Base-by-base conservation (phyloP, 2,888 invertebrate genomes). In the Spodoptera exigua region DNA sequence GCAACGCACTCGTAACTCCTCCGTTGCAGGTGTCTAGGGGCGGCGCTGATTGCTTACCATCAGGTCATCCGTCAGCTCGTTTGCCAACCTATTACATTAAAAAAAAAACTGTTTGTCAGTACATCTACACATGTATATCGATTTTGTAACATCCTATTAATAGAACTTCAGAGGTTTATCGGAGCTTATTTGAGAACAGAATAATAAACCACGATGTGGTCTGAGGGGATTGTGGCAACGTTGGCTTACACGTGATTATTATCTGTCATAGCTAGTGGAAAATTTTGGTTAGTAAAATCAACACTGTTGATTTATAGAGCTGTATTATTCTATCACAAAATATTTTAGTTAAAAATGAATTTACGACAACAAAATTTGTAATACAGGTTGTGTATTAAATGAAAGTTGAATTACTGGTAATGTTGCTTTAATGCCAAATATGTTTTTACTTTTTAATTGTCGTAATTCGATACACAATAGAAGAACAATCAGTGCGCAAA, bases 201-300 rank as follows among this genome's bases (percentile, higher is more conserved):
- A 39, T 39, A 27, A 17, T 46, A 44, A 37, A 66, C 67, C 36
- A 21, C 34, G 34, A 21, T 61, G 66, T 41, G 61, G 57, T 66
- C 45, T 46, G 40, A 45, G 45, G 45, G 41, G 66, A 46, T 66
- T 57, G 58, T 57, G 61, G 58, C 40, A 2, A 2, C 16, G 13
- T 32, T 13, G 36, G 32, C 36, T 18, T 27, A 16, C n/a, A 56
- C 40, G 27, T 13, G 40, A 66, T 61, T 57, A 61, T 46, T 32
- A 4, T 66, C 40, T 46, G 16, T 66, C 36, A 36, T 39, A 36
- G 12, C 40, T 41, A 21, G 18, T 36, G 18, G 16, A 41, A 35
- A 13, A 27, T 64, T 34, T 21, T 27, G 27, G 17, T 35, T 45
- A 40, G 32, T 55, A 27, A 27, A 27, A 35, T 56, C 9, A n/a